These are phyloP conservation scores for Limosa lapponica DNA, from an alignment of 2,797 vertebrate genomes.

Conservation along the genomic window DNA sequence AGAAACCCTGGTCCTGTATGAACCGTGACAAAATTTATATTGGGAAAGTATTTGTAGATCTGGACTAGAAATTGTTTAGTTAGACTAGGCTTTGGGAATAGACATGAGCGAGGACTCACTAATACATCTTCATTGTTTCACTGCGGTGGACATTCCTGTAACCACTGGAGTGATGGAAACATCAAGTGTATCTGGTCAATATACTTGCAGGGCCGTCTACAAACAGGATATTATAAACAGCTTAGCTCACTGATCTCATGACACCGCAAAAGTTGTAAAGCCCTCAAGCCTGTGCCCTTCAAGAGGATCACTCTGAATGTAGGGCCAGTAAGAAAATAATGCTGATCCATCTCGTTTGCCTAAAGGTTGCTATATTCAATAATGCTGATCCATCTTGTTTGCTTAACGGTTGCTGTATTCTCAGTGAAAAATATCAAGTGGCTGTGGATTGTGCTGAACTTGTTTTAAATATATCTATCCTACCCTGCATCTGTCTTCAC, in stretches of 20 bases:
- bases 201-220: neutral
- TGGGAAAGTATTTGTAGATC: neutral
- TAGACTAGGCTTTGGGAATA: neutral
- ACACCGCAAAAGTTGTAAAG: neutral
- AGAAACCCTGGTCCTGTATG: neutral
- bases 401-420: neutral
- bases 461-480: constrained; percentile 3
- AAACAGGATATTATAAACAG: neutral
- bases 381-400: neutral
- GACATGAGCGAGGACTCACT: rapidly evolving
- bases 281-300: neutral
- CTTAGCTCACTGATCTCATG: neutral
- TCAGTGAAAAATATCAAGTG: constrained; percentile 3
- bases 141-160: neutral
- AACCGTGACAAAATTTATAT: neutral
- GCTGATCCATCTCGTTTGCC: constrained; percentile 4
- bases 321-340: neutral
- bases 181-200: neutral
- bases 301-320: neutral
- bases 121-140: neutral
- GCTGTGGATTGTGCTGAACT: neutral
- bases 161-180: neutral
- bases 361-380: constrained; percentile 27
- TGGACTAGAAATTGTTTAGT: neutral
- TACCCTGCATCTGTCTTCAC: neutral